Percentiles rank a stretch among this genome's conserved stretches.
phyloP scores from a whole-genome alignment of 2,113 vertebrate species.

The Telmatochromis sp. region DNA sequence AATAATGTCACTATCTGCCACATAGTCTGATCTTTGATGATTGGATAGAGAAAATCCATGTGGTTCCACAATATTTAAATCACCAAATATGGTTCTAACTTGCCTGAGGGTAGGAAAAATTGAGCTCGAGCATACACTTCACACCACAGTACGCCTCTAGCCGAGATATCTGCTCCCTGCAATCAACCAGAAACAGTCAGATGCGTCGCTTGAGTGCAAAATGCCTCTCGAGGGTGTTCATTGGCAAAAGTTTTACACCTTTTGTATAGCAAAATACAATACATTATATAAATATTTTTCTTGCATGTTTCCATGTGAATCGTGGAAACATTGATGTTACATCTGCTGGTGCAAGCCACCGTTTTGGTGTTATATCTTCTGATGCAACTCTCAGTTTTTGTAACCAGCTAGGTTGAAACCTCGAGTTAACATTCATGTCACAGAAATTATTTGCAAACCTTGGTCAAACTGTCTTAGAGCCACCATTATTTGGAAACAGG shows the following conservation, averaged over 20 bases:
- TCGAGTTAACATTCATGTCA: rapidly evolving
- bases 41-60: not conserved
- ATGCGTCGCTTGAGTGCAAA: not conserved
- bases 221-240: not conserved
- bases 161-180: not conserved
- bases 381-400: not conserved
- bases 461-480: not conserved
- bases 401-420: not conserved
- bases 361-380: not conserved
- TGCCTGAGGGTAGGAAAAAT: not conserved
- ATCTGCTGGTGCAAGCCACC: not conserved
- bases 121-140: not conserved
- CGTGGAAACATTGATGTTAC: not conserved
- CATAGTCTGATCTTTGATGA: not conserved
- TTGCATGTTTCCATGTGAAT: not conserved
- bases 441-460: not conserved
- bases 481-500: not conserved
- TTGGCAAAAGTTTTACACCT: not conserved
- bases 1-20: not conserved
- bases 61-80: not conserved
- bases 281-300: not conserved
- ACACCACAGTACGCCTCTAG: not conserved
- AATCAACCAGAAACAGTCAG: not conserved
- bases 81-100: not conserved
- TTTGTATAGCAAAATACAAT: not conserved